These are phyloP conservation scores for Ochlodes sylvanus DNA, from an alignment of 2,888 invertebrate genomes.

Conservation along the genomic window DNA sequence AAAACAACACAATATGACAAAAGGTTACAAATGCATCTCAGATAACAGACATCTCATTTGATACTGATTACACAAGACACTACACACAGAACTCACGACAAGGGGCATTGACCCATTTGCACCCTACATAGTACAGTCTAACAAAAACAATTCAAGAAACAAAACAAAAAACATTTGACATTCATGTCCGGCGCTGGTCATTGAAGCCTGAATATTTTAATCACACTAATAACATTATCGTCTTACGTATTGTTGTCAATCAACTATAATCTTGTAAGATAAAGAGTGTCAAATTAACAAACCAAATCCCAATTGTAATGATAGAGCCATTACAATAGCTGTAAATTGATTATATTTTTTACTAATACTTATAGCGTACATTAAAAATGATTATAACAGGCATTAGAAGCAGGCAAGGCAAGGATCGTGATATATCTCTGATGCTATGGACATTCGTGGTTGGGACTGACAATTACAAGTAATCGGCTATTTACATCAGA, in stretches of 20 bases:
- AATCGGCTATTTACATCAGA: too few species aligned
- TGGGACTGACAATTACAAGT: too few species aligned
- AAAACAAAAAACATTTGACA: constrained; percentile 2
- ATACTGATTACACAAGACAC: not conserved
- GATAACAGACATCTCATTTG: not conserved
- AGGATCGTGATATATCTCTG: not conserved
- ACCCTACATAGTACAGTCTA: not conserved
- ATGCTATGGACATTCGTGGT: not conserved
- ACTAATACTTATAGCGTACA: not conserved
- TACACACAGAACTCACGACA: not conserved
- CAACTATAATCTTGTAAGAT: constrained; percentile 7
- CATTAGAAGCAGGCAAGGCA: not conserved
- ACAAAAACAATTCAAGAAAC: constrained; percentile 10
- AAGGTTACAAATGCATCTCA: not conserved
- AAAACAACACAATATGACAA: too few species aligned
- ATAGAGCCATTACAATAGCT: not conserved
- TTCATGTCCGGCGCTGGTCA: not conserved
- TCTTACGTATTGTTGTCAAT: constrained; percentile 13
- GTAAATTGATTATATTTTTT: not conserved
- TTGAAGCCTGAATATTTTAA: constrained; percentile 8
- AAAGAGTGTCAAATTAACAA: constrained; percentile 3
- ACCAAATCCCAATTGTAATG: not conserved
- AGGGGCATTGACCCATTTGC: not conserved
- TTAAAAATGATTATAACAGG: not conserved
- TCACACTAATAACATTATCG: constrained; percentile 10